Conservation (phyloP, 2,797 vertebrate species). For the Pteronotus mesoamericanus region DNA sequence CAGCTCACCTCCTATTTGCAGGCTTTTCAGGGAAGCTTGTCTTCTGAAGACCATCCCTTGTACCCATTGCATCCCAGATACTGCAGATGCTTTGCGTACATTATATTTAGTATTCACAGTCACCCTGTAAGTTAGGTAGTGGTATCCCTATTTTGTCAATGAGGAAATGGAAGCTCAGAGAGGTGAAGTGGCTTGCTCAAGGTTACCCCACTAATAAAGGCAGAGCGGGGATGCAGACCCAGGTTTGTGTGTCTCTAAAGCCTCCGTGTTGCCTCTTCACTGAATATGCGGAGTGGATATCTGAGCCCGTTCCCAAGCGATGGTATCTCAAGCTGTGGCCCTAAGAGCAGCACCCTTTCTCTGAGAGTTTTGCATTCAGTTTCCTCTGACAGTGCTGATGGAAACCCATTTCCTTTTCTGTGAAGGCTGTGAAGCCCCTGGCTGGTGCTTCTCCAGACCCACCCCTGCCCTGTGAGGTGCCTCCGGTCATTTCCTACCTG, state of each 20-base stretch:
- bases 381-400: background rate
- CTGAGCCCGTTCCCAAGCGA: background rate
- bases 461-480: background rate
- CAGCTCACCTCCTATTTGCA: background rate
- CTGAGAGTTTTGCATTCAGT: background rate
- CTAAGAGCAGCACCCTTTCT: background rate
- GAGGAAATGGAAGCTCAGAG: conserved; percentile 25
- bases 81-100: background rate
- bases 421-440: background rate
- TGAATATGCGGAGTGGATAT: background rate
- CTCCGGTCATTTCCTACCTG: background rate
- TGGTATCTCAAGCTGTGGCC: background rate
- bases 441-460: background rate
- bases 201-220: background rate
- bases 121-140: background rate
- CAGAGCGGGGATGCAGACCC: background rate
- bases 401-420: background rate
- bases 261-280: background rate
- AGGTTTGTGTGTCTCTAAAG: background rate
- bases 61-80: background rate
- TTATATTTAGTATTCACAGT: conserved; percentile 11
- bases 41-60: conserved; percentile 2
- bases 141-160: background rate
- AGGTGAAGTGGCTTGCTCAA: conserved; percentile 19
- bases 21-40: conserved; percentile 20